Base-by-base conservation (phyloP, 2,888 invertebrate genomes). In the Eurytoma adleriae region DNA sequence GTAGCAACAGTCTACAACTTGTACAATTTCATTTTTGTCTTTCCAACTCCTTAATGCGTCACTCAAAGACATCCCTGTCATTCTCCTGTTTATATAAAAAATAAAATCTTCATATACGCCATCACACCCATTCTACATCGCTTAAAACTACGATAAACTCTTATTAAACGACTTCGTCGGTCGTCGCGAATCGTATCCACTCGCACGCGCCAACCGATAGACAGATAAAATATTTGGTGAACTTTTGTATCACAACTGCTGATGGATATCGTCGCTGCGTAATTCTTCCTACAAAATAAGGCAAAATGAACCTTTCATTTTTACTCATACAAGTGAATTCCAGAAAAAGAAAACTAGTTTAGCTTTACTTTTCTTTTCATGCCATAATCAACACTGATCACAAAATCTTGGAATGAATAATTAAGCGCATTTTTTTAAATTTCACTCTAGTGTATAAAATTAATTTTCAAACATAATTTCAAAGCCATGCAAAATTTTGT, bases 21-120 rank as follows among this genome's bases (percentile, higher is more conserved):
- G 24, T 70, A 75, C 61, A 72, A 68, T 20, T 64, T 62, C 27
- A 67, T 10, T 68, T 61, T 75, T 56, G 27, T 59, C 56, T 75
- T 62, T 62, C 24, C 40, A 13, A 48, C 67, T 68, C 61, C 10
- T 30, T 30, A 24, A 50, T 50, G 24, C 59, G 69, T 72, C 66
- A 69, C 73, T 81, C 40, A 69, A 79, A 74, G 62, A 83, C 70
- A 80, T 50, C 67, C 78, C 57, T 48, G 52, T 81, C 79, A 83
- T 83, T 70, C 66, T 80, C 79, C 80, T 81, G 73, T 80, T 85
- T 78, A 84, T 86, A 86, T 83, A 86, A 40, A 86, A 86, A 86
- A 86, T 86, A 86, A 86, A 84, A 84, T 80, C 80, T 83, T 83
- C 82, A 70, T 78, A 80, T 83, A 84, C 81, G 61, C 78, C 64